Conservation (phyloP, 2,113 vertebrate species). For the Atrichornis clamosus region DNA sequence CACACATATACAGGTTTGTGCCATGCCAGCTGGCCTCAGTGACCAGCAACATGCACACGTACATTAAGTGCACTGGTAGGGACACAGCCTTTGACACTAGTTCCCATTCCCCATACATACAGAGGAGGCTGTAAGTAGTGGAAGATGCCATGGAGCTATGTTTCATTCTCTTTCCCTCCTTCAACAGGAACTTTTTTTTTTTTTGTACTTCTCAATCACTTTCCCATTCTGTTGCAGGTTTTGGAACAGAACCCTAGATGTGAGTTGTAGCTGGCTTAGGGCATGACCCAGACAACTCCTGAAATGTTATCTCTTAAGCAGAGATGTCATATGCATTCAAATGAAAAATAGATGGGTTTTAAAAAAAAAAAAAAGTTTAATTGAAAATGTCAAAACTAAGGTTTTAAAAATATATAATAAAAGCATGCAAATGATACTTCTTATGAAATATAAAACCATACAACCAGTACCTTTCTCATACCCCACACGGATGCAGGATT, state of each 20-base stretch:
- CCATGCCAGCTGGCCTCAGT: background rate
- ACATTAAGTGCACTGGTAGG: background rate
- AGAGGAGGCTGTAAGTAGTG: background rate
- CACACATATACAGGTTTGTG: background rate
- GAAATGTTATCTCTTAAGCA: background rate
- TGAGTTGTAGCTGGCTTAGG: background rate
- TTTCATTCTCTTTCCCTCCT: background rate
- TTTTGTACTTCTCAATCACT: background rate
- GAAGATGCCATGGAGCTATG: background rate
- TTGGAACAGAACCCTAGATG: background rate
- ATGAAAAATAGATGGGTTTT: background rate
- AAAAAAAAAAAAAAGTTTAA: background rate
- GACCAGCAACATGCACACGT: background rate
- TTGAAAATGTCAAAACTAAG: background rate
- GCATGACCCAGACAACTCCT: background rate
- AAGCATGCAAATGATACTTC: background rate
- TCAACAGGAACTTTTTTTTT: background rate
- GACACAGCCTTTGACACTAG: background rate
- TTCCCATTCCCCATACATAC: fast-evolving
- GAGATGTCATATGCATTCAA: background rate
- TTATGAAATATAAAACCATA: background rate
- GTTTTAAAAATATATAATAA: background rate
- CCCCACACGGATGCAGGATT: slow-evolving; percentile 49
- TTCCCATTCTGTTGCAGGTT: background rate
- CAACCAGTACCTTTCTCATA: slow-evolving; percentile 67